Base-by-base conservation (phyloP, 2,113 vertebrate genomes). In the Leptocoma aspasia region DNA sequence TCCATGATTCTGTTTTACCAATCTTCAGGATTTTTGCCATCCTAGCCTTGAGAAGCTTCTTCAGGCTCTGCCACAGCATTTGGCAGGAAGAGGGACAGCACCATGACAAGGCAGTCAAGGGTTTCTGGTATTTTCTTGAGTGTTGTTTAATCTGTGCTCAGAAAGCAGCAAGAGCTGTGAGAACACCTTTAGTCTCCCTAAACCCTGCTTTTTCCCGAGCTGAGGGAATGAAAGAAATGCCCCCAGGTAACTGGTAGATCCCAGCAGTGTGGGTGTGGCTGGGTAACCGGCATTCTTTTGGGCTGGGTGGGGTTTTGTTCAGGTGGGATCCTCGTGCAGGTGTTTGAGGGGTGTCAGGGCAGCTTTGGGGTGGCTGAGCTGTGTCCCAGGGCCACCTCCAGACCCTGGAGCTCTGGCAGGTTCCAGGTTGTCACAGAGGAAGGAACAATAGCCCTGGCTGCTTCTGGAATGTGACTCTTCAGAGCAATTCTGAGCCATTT, bases 51-150 rank as follows among this genome's bases (percentile, higher is more conserved):
- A 73, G 31, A 14, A 35, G 15, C 23, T 52, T 53, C 8, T 77
- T 17, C 23, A 16, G 64, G 10, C 10, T 13, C 17, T 35, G 47
- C 41, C 41, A 10, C 5, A 5, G 1, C 7, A 1, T 49, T 37
- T 21, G 53, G 45, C 22, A 53, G 44, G 18, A n/a, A n/a, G n/a
- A n/a, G n/a, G n/a, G n/a, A n/a, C n/a, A n/a, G n/a, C n/a, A 60
- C 15, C 2, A 2, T 0, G 2, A n/a, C 35, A 5, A 7, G 13
- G 54, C 10, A 2, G 12, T 3, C 2, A 11, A 3, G 49, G 7
- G 9, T n/a, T 15, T 52, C 6, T 27, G 45, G 7, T 26, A 2
- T 28, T 28, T 4, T 2, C 21, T 6, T 6, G 30, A 37, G 9
- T 5, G 0, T 23, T 44, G 11, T 53, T 77, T 24, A 27, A 28